Evolutionary conservation across 2,888 invertebrate genomes (phyloP).

Genomic region (Lagria hirta): DNA sequence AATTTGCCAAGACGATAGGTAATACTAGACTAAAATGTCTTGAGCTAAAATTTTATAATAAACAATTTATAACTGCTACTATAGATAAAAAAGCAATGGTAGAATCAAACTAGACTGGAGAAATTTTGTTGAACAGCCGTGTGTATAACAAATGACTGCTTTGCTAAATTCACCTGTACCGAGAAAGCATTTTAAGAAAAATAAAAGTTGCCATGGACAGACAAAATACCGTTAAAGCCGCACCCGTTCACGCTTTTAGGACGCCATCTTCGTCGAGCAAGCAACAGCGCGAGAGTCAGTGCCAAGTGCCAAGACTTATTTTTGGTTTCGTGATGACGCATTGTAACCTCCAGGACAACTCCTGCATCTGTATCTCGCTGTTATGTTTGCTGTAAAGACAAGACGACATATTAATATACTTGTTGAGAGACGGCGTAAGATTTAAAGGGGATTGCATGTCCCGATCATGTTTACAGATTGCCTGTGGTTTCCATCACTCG

Average conservation of each 20-base stretch:
- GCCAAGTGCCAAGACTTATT: conserved; percentile 21
- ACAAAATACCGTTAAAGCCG: conserved; percentile 31
- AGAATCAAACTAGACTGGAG: too few species aligned
- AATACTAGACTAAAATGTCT: too few species aligned
- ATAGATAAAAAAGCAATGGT: too few species aligned
- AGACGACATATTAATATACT: conserved; percentile 7
- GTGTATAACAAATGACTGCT: too few species aligned
- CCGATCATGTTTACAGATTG: conserved; percentile 1
- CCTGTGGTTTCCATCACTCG: conserved; percentile 1
- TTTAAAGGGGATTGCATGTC: neutral
- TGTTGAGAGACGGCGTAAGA: conserved; percentile 7
- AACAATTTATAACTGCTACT: too few species aligned
- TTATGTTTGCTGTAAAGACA: conserved; percentile 1
- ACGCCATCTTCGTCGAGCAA: conserved; percentile 19
- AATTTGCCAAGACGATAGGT: too few species aligned
- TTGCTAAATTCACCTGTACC: conserved; percentile 28
- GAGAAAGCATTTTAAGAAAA: too few species aligned
- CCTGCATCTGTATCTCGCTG: conserved; percentile 15
- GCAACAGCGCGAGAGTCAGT: conserved; percentile 8
- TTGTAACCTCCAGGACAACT: conserved; percentile 21
- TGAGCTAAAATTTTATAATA: too few species aligned
- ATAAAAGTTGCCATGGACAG: conserved; percentile 28
- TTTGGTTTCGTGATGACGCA: conserved; percentile 24
- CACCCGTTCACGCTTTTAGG: conserved; percentile 19
- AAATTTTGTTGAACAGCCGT: too few species aligned